Base-by-base conservation (phyloP, 2,113 vertebrate species). In the Spheniscus mendiculus region DNA sequence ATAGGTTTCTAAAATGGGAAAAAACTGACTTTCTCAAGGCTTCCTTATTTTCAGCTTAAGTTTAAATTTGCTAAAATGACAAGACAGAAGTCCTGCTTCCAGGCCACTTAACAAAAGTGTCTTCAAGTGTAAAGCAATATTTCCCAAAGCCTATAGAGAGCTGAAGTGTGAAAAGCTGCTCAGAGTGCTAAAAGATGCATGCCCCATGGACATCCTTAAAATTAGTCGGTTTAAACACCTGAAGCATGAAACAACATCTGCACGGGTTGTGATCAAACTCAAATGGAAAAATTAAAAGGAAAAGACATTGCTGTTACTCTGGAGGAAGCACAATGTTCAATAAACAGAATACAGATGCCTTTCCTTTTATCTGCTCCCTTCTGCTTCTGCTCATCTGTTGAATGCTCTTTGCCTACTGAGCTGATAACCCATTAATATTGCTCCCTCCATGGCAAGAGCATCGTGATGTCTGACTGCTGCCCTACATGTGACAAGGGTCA, bases 161-260 rank as follows among this genome's bases (percentile, higher is more conserved):
- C 21, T 81, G 38, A 96, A 85, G 96, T 94, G 97, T 92, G 89
- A 98, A 97, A 97, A 97, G 89, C 93, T 55, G 49, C 83, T 95
- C 74, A 74, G 89, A 94, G 95, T 96, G 96, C 50, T 95, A 96
- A 97, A 93, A 97, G 77, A 95, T 83, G 32, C 63, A 66, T 85
- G 83, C 67, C 91, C 56, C 5, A 2, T 19, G 80, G 94, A 88
- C 36, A 65, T 47, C 14, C 59, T 87, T 83, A 91, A 94, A 97
- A 96, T 95, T 83, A 92, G 77, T 89, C 16, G 1, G 56, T 94
- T 93, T 92, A 83, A 96, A 85, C 47, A 93, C 55, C 70, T 87
- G 85, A 97, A 92, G 91, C 93, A 81, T 95, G 96, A 95, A 97
- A 87, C 74, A 81, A 59, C 79, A 81, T 89, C 87, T 92, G 44